phyloP scores from a whole-genome alignment of 2,888 invertebrate species.

The Caenorhabditis afra region DNA sequence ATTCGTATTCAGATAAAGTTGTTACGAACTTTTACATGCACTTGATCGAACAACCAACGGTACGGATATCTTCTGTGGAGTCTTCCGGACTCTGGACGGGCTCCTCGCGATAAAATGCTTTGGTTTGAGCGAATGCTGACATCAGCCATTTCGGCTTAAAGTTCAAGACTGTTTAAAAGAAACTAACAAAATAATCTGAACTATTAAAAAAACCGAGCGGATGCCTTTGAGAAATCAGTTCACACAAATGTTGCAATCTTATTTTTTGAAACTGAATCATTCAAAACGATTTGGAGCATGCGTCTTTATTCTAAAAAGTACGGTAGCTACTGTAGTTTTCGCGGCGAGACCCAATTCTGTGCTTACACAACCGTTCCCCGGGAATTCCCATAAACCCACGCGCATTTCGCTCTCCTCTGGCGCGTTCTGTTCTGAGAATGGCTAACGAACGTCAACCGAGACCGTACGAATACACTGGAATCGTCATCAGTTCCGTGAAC shows the following conservation, averaged over 20 bases:
- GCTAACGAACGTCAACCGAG: background rate
- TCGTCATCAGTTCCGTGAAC: constrained; percentile 16
- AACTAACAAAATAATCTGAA: background rate
- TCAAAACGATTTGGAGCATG: background rate
- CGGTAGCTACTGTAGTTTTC: background rate
- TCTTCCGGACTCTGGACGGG: constrained; percentile 53
- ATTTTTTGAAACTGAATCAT: background rate
- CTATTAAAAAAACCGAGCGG: too few species aligned
- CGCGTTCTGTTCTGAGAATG: background rate
- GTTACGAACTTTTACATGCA: constrained; percentile 46
- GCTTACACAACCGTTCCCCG: background rate
- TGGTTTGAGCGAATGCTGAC: constrained; percentile 36
- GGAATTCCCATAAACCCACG: too few species aligned
- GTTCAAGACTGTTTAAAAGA: background rate
- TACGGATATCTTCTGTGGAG: constrained; percentile 41
- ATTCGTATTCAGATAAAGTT: too few species aligned
- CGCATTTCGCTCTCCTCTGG: too few species aligned
- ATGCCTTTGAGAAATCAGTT: too few species aligned
- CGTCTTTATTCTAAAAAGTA: background rate
- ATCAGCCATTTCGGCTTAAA: constrained; percentile 24
- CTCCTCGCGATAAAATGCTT: constrained; percentile 23
- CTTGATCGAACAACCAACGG: constrained; percentile 57
- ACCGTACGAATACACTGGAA: constrained; percentile 9
- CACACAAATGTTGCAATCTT: background rate
- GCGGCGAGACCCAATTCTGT: background rate